These are phyloP conservation scores for Drosophila suboccidentalis DNA, from an alignment of 2,888 invertebrate genomes.

Conservation along the genomic window DNA sequence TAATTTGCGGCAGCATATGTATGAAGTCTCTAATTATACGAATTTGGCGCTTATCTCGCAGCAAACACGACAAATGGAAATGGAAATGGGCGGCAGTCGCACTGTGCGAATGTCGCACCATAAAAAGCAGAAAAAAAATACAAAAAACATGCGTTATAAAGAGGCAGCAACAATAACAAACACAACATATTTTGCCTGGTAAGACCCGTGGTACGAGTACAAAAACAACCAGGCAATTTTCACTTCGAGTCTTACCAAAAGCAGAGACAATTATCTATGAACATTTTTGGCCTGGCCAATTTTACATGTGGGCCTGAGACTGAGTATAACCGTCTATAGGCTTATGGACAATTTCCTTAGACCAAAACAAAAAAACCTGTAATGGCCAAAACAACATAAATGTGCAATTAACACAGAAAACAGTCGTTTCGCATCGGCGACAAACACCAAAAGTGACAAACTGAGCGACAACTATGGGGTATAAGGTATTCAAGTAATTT, in stretches of 20 bases:
- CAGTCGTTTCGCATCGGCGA: slow-evolving; percentile 32
- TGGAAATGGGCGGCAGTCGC: slow-evolving; percentile 66
- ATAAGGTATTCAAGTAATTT: slow-evolving; percentile 32
- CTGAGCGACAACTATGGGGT: slow-evolving; percentile 25
- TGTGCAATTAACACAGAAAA: slow-evolving; percentile 66
- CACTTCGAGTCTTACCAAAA: slow-evolving; percentile 65
- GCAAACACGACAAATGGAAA: slow-evolving; percentile 74
- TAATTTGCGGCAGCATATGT: slow-evolving; percentile 71
- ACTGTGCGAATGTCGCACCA: slow-evolving; percentile 28
- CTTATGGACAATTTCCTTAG: slow-evolving; percentile 66
- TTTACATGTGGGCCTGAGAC: slow-evolving; percentile 25
- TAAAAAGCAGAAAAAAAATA: slow-evolving; percentile 19
- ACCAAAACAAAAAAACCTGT: slow-evolving; percentile 36
- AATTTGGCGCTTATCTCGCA: slow-evolving; percentile 76
- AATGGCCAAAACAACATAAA: slow-evolving; percentile 59
- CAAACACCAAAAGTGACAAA: slow-evolving; percentile 44
- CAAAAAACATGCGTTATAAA: slow-evolving; percentile 41
- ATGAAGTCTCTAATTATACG: slow-evolving; percentile 76
- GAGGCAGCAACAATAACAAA: slow-evolving; percentile 24
- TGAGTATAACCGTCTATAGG: slow-evolving; percentile 27
- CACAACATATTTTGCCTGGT: slow-evolving; percentile 20
- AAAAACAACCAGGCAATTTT: slow-evolving; percentile 57
- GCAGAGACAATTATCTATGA: slow-evolving; percentile 68
- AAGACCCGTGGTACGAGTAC: slow-evolving; percentile 13
- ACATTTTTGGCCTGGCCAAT: slow-evolving; percentile 65